Base-by-base conservation (phyloP, 1,140 invertebrate species). In the Drosophila pruinosa region DNA sequence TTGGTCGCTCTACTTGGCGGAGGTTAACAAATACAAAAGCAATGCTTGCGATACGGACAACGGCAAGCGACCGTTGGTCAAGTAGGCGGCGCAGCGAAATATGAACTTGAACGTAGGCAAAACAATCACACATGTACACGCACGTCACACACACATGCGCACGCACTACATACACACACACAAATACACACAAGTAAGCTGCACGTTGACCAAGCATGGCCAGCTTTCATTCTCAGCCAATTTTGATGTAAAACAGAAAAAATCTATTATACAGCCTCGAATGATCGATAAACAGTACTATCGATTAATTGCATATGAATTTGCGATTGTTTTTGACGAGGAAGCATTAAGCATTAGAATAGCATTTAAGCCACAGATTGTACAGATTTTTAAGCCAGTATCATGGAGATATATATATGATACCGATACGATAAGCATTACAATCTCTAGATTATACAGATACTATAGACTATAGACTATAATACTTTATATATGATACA, bases 21-120 rank as follows among this genome's bases (percentile, higher is more conserved):
- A 98, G 94, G 97, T 98, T 4, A 96, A 97, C 89, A 96, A 96
- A 83, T 98, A 98, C 82, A 95, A 96, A 89, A 96, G 97, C 90
- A 95, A 96, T 43, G 97, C 96, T 56, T 98, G 97, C 92, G 96
- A 98, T 90, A 97, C 97, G 86, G 97, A 98, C 89, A 95, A 97
- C 74, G 97, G 97, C 92, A 98, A 96, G 45, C 93, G 97, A 75
- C 97, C 97, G 8, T 93, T 98, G 48, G 97, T 98, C 38, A 98
- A 98, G 94, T 98, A 94, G 93, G 38, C n/a, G n/a, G n/a, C n/a
- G n/a, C n/a, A 8, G 15, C 21, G 4, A 38, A 15, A 53, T n/a
- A 24, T 67, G 54, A 65, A 78, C 67, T 81, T 82, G 78, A 81
- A 82, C 64, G 72, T 63, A 72, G 24, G 31, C 31, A 34, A 34